Evolutionary conservation across 2,888 invertebrate species (phyloP).

Genomic region (Belgica antarctica): DNA sequence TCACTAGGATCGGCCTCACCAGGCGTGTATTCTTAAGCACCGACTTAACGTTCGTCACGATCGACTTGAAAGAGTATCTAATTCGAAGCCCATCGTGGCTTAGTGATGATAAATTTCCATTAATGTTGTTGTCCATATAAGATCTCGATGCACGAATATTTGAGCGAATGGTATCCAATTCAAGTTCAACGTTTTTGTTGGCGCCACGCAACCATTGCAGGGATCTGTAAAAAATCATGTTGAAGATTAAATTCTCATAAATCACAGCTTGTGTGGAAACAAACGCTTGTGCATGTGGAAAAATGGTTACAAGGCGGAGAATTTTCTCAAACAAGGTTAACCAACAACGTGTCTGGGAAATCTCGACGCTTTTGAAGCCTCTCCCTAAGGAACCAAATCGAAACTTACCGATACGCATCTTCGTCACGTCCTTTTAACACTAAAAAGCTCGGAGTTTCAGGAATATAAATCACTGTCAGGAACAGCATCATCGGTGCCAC

Average conservation of each 20-base stretch:
- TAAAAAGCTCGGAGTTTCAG: slow-evolving; percentile 85
- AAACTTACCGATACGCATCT: slow-evolving; percentile 59
- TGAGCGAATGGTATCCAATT: slow-evolving; percentile 68
- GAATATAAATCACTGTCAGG: slow-evolving; percentile 73
- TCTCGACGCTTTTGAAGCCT: neutral
- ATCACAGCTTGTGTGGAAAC: slow-evolving; percentile 12
- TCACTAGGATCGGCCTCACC: slow-evolving; percentile 73
- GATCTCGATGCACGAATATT: slow-evolving; percentile 60
- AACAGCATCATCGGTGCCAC: slow-evolving; percentile 75
- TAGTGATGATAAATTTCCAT: slow-evolving; percentile 49
- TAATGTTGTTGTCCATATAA: slow-evolving; percentile 38
- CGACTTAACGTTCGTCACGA: slow-evolving; percentile 47
- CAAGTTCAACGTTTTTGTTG: slow-evolving; percentile 72
- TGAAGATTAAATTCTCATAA: slow-evolving; percentile 19
- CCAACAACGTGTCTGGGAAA: neutral
- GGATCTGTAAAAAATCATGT: slow-evolving; percentile 56
- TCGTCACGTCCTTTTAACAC: slow-evolving; percentile 73
- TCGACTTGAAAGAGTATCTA: slow-evolving; percentile 54
- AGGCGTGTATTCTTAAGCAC: slow-evolving; percentile 56
- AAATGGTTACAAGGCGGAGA: neutral
- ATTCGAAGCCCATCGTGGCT: slow-evolving; percentile 56
- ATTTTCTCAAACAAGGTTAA: neutral
- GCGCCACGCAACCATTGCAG: slow-evolving; percentile 81
- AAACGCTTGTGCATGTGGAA: neutral
- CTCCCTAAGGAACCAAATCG: neutral